Base-by-base conservation (phyloP, 2,797 vertebrate species). In the Schizopygopsis malacanthus region DNA sequence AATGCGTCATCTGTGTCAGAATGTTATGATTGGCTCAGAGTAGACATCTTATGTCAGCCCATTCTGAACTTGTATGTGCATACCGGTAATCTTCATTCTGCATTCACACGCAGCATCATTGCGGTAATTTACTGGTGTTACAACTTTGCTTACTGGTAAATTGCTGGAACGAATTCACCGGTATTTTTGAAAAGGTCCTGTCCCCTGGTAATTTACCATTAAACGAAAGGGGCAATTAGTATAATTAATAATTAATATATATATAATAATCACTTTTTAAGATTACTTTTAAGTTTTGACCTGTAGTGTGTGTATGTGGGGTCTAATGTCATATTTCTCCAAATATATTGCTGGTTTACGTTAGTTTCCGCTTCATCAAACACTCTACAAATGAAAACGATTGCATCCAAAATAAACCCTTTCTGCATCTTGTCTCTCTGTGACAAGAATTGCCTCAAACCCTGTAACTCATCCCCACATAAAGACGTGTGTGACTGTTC, bases 391-490 rank as follows among this genome's bases (percentile, higher is more conserved):
- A 25, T 12, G 11, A 43, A 82, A 82, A 28, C 20, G 15, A 82
- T 28, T 25, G 12, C 54, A 75, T 63, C n/a, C n/a, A 52, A 81
- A 81, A 16, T 6, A 1, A 67, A 81, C 37, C 4, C 22, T 25
- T 41, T 41, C 9, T 54, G 4, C 8, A 56, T 4, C 20, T 77
- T n/a, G 9, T 79, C 59, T 43, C 22, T 37, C 7, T 7, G 2
- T 4, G 15, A 80, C 11, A 13, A 65, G 43, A 67, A 80, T 37
- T 47, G 4, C 41, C 41, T 28, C 39, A 45, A 69, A 15, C 10
- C 45, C 20, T 65, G 25, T 67, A 75, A 65, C 92, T 92, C 92
- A 95, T 69, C 63, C 87, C 22, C 88, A 90, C 18, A 93, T 72
- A 2, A 95, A 84, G 84, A 89, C 79, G 65, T 93, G 75, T 70